Conservation (phyloP, 2,797 vertebrate genomes). For the Tamandua tetradactyla region DNA sequence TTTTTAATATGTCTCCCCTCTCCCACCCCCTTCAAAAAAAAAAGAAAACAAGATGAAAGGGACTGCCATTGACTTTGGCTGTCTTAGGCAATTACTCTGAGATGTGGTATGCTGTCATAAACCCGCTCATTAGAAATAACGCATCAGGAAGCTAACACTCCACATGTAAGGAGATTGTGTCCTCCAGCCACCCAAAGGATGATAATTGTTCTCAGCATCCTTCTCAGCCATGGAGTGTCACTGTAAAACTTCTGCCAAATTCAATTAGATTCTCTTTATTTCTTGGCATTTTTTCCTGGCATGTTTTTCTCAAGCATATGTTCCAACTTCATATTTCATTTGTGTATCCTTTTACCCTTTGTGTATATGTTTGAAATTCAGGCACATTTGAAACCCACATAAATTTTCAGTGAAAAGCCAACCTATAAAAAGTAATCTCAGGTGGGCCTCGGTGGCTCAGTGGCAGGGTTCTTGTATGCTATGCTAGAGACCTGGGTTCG, state of each 20-base stretch:
- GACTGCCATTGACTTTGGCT: slow-evolving; percentile 10
- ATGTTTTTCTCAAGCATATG: slow-evolving; percentile 18
- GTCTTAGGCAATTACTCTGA: not conserved
- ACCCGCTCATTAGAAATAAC: not conserved
- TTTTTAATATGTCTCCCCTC: slow-evolving; percentile 32
- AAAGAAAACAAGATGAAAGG: not conserved
- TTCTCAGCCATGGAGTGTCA: not conserved
- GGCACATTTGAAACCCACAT: not conserved
- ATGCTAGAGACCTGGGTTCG: too few relatives aligned
- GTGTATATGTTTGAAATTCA: not conserved
- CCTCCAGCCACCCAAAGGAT: not conserved
- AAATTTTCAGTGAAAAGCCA: not conserved
- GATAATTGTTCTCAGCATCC: not conserved
- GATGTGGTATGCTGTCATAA: not conserved
- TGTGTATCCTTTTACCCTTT: slow-evolving; percentile 17
- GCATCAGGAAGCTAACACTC: not conserved
- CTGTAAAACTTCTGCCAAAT: slow-evolving; percentile 31
- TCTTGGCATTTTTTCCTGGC: not conserved
- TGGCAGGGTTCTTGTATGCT: too few relatives aligned
- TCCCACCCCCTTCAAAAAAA: not conserved
- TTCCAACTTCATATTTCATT: not conserved
- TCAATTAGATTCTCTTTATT: slow-evolving; percentile 6
- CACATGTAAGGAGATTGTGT: not conserved
- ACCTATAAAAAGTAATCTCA: slow-evolving; percentile 25
- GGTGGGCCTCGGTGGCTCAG: too few relatives aligned